Conservation (phyloP, 2,888 invertebrate species). For the Pardosa pseudoannulata region DNA sequence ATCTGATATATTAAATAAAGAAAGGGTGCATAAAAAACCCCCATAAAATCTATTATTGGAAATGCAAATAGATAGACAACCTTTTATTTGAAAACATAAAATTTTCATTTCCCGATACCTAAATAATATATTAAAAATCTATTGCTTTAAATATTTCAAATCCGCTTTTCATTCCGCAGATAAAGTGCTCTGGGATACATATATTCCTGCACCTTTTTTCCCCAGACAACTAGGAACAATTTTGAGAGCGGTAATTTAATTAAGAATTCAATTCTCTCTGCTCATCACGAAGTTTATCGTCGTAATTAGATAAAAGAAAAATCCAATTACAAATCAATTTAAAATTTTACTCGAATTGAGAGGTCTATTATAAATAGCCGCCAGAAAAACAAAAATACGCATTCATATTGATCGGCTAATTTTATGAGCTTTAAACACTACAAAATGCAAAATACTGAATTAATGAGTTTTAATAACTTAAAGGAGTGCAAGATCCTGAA, state of each 20-base stretch:
- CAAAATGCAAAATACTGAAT: neutral
- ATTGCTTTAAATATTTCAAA: too few species aligned
- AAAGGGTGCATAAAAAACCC: too few species aligned
- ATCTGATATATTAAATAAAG: too few species aligned
- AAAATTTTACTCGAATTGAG: neutral
- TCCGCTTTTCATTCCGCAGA: too few species aligned
- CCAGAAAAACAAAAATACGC: neutral
- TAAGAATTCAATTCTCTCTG: neutral
- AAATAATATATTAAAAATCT: too few species aligned
- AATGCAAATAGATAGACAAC: too few species aligned
- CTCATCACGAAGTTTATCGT: neutral
- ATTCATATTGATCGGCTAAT: neutral
- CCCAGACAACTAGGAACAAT: neutral
- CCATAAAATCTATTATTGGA: too few species aligned
- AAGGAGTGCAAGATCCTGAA: too few species aligned
- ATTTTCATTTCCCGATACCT: too few species aligned
- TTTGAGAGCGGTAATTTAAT: neutral
- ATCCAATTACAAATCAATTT: conserved; percentile 12
- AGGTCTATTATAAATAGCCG: neutral
- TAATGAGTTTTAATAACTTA: neutral
- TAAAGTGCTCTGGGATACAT: neutral
- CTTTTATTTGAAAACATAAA: too few species aligned
- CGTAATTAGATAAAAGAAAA: conserved; percentile 5
- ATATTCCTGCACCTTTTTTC: neutral
- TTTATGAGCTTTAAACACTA: neutral